Evolutionary conservation across 2,888 invertebrate genomes (phyloP).

Genomic region (Lysandra bellargus): DNA sequence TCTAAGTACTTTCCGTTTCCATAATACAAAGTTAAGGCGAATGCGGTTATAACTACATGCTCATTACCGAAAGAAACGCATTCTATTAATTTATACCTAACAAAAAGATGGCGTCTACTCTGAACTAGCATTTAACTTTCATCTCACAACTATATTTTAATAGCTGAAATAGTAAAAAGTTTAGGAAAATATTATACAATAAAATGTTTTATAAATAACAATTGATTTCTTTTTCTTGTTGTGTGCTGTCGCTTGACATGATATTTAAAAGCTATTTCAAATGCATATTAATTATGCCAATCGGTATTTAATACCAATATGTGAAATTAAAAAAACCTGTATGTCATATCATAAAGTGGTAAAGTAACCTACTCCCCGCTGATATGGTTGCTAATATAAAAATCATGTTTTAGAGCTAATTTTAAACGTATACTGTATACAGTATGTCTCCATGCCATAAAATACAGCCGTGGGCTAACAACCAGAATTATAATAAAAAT

Average conservation of each 20-base stretch:
- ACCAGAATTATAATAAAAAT: neutral
- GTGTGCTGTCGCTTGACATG: conserved; percentile 1
- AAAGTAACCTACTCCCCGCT: conserved; percentile 20
- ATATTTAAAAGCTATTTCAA: neutral
- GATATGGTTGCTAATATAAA: neutral
- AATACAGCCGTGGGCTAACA: neutral
- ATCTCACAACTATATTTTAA: no score
- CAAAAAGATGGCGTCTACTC: no score
- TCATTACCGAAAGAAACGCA: no score
- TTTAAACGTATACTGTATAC: neutral
- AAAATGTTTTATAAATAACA: neutral
- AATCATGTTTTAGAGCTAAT: conserved; percentile 9
- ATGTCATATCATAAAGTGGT: neutral
- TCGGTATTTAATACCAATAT: neutral
- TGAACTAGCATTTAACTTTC: no score
- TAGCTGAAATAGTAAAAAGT: neutral
- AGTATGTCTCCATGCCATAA: neutral
- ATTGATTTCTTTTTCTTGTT: neutral
- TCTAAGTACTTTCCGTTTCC: no score
- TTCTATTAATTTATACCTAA: no score
- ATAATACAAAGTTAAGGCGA: no score
- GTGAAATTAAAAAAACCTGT: conserved; percentile 27
- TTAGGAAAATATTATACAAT: neutral
- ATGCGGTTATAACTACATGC: no score
- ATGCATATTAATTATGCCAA: conserved; percentile 11